phyloP scores from a whole-genome alignment of 1,140 invertebrate genomes.

The Euwallacea similis region DNA sequence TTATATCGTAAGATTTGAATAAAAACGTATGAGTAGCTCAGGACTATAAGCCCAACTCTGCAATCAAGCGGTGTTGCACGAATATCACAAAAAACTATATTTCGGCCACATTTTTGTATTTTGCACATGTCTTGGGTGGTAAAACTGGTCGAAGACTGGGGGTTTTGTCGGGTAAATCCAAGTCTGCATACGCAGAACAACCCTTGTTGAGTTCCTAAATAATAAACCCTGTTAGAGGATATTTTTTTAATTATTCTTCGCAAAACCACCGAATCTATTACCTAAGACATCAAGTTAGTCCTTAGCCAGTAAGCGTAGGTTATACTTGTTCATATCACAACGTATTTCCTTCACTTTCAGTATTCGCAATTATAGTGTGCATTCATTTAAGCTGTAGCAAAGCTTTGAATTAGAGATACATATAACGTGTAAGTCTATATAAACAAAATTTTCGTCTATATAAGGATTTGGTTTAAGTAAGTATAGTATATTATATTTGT shows the following conservation, averaged over 20 bases:
- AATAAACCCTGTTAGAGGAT: not conserved
- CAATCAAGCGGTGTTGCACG: too few relatives aligned
- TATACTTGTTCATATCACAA: constrained; percentile 35
- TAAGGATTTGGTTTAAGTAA: constrained; percentile 45
- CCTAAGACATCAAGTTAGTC: too few relatives aligned
- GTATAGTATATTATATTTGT: not conserved
- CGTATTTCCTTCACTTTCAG: constrained; percentile 48
- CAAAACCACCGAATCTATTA: too few relatives aligned
- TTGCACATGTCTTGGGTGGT: too few relatives aligned
- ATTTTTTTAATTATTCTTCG: not conserved
- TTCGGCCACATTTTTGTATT: too few relatives aligned
- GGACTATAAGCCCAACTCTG: too few relatives aligned
- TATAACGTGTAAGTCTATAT: constrained; percentile 16
- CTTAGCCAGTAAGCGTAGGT: not conserved
- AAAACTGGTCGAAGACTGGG: too few relatives aligned
- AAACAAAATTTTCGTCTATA: constrained; percentile 21
- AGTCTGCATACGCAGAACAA: not conserved
- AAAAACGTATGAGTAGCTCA: too few relatives aligned
- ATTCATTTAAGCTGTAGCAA: constrained; percentile 34
- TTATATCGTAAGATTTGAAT: too few relatives aligned
- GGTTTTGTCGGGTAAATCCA: not conserved
- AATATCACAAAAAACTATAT: too few relatives aligned
- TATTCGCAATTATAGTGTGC: constrained; percentile 49
- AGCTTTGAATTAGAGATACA: constrained; percentile 14
- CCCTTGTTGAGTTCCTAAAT: not conserved